Evolutionary conservation across 2,888 invertebrate genomes (phyloP), one percentile per base, ranked within the genome.

Genomic region (Hartigia nigra): DNA sequence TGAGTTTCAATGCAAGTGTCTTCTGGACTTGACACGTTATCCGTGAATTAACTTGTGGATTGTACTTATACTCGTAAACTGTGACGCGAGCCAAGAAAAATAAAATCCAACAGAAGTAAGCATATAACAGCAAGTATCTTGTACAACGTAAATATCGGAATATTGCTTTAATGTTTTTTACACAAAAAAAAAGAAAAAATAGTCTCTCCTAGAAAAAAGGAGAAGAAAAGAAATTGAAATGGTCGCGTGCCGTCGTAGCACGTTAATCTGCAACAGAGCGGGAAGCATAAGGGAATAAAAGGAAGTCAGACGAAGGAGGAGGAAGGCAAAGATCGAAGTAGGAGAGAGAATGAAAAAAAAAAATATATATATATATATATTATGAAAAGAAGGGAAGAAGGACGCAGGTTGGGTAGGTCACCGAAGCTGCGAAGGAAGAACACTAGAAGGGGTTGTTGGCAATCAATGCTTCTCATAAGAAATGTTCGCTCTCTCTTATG

Each of bases 381-480:
- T 32, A 74, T 35, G 23, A 75, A 0, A 12, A 35, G 12, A 75
- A 39, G 75, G 31, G 31, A 39, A 35, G 31, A 78, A 70, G 39
- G 39, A 32, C 55, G 70, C 74, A 35, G 69, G 37, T 55, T 55
- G 39, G 39, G 9, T 55, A 55, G 39, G 39, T 55, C 39, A 55
- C 23, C 31, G 70, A 35, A 74, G 77, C 35, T 36, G 74, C 77
- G 77, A 78, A 77, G 31, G 74, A 81, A 77, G 70, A 55, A 78
- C 77, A 80, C 70, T 69, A 79, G 84, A 85, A 84, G 86, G 88
- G 89, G 85, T 90, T 89, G 91, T 90, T 90, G 90, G 91, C 91
- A 91, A 91, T 91, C 91, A 91, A 91, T 91, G 91, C 91, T 91
- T 84, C 86, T 90, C 90, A 86, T 87, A 90, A 90, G 90, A 89